Base-by-base conservation (phyloP, 2,113 vertebrate species). In the Gobius niger region DNA sequence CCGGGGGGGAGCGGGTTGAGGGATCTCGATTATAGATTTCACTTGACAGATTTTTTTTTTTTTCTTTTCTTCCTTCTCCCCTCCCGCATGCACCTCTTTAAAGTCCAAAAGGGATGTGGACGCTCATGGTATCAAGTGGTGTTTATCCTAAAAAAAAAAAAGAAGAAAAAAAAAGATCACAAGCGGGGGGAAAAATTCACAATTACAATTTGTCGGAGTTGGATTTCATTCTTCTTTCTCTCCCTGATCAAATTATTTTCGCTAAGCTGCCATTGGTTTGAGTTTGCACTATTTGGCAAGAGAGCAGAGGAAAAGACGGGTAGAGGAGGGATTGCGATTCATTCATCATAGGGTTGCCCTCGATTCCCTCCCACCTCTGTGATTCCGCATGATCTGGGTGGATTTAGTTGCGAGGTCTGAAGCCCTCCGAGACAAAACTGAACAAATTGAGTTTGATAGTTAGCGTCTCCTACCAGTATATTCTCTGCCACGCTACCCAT, bases 11-110 rank as follows among this genome's bases (percentile, higher is more conserved):
- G 87, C 74, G 72, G 80, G 87, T 84, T 84, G 78, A 85, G 82
- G 89, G 86, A 92, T 92, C 91, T 90, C 84, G 87, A 93, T 93
- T 92, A 92, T 93, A 93, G 90, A 92, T 92, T 92, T 93, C 70
- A 65, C 87, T 89, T 86, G 86, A 90, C 92, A 88, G 81, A 64
- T 84, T 78, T 86, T 80, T 82, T 85, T 77, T 82, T 61, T 77
- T 40, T 66, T 77, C 82, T 40, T 66, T 77, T 81, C 52, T 18
- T 4, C 24, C 24, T 3, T 24, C 24, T 3, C 3, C 3, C 5
- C 5, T 34, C 24, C 24, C 24, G 24, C 24, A 4, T 34, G 24
- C 52, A 12, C 83, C 76, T 68, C 75, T 78, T 63, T 57, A 61
- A 73, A 79, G 83, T 75, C 77, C 68, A 60, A 42, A 44, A 74